Conservation (phyloP, 2,797 vertebrate species). For the Alcedo atthis region DNA sequence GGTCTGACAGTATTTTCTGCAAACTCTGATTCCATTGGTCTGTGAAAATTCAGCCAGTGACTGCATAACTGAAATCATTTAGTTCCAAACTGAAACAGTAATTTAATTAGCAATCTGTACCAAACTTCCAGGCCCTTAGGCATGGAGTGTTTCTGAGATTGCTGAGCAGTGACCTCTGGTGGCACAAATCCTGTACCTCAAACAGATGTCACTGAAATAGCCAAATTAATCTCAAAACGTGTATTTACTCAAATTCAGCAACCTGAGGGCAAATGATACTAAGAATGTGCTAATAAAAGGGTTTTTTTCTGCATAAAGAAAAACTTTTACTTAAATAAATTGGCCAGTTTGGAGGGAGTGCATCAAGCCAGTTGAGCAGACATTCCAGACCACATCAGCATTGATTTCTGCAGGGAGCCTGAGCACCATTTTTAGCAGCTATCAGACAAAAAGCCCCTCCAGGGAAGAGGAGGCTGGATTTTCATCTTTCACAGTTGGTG, state of each 20-base stretch:
- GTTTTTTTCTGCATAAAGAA: not conserved
- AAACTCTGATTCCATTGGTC: not conserved
- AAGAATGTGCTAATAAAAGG: not conserved
- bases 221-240: not conserved
- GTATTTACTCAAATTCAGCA: not conserved
- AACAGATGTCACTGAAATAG: rapidly evolving
- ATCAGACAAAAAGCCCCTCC: not conserved
- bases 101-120: not conserved
- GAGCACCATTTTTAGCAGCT: not conserved
- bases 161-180: constrained; percentile 61
- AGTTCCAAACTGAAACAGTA: not conserved
- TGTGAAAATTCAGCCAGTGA: not conserved
- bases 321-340: not conserved
- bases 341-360: not conserved
- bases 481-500: rapidly evolving
- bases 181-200: not conserved
- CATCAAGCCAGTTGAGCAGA: not conserved
- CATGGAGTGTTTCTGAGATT: not conserved
- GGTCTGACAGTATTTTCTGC: not conserved
- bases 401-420: not conserved
- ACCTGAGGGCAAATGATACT: not conserved
- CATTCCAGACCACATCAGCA: not conserved
- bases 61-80: not conserved
- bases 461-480: not conserved
- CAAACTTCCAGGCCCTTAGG: not conserved